These are phyloP conservation scores for Euplagia quadripunctaria DNA, from an alignment of 2,888 invertebrate species.

Conservation along the genomic window DNA sequence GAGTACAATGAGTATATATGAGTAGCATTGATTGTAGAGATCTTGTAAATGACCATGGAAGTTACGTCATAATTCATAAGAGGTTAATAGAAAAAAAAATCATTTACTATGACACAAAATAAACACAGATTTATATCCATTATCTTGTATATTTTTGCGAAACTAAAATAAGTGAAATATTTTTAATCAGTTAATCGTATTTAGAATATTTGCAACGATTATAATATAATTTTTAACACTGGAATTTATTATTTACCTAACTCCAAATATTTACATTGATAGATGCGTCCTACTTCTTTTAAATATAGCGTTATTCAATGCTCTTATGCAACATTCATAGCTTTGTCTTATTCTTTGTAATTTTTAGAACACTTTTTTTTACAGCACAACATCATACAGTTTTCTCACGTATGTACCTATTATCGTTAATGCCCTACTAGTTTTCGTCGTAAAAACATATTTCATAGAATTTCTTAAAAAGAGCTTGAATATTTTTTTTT, in stretches of 20 bases:
- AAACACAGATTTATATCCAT: neutral
- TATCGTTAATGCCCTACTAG: too few species aligned
- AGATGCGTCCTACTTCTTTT: too few species aligned
- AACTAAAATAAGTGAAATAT: neutral
- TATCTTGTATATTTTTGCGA: neutral
- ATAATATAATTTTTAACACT: neutral
- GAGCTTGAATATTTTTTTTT: too few species aligned
- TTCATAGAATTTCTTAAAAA: too few species aligned
- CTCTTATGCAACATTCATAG: too few species aligned
- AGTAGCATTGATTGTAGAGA: neutral
- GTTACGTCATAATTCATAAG: neutral
- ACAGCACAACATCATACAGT: too few species aligned
- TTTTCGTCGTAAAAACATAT: too few species aligned
- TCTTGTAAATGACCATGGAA: neutral
- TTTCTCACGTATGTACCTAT: too few species aligned
- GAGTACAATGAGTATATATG: neutral
- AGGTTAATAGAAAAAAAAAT: neutral
- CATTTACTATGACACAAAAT: neutral
- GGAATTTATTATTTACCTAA: neutral
- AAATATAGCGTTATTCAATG: too few species aligned
- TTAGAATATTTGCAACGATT: neutral
- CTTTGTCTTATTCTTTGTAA: neutral
- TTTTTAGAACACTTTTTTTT: neutral
- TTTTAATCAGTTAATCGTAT: neutral
- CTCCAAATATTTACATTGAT: too few species aligned